phyloP scores from a whole-genome alignment of 2,888 invertebrate species.

The Nemoura dubitans region DNA sequence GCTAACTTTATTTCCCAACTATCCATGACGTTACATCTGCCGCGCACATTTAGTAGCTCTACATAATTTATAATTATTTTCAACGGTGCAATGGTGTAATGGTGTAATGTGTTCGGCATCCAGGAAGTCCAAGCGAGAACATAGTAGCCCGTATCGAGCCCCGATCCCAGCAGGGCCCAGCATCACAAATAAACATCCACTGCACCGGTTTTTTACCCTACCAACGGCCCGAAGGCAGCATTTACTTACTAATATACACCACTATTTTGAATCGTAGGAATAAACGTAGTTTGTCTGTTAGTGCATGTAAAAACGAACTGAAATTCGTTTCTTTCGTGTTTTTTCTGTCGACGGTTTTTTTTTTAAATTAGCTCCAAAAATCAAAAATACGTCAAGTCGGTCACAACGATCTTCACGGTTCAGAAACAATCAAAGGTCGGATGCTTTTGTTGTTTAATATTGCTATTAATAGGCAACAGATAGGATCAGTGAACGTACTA shows the following conservation, averaged over 20 bases:
- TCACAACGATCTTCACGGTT: not conserved
- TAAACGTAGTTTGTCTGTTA: not conserved
- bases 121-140: not conserved
- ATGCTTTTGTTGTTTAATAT: not conserved
- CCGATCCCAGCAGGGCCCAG: not conserved
- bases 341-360: not conserved
- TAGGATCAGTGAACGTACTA: not conserved
- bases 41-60: not conserved
- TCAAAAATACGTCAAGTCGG: not conserved
- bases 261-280: too few relatives aligned
- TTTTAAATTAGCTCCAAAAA: not conserved
- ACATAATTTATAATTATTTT: not conserved
- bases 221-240: not conserved
- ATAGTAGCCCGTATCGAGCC: not conserved
- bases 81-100: not conserved
- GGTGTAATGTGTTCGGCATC: not conserved
- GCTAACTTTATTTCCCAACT: not conserved
- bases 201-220: not conserved
- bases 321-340: not conserved
- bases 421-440: not conserved
- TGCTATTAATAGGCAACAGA: not conserved
- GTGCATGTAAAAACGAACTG: not conserved
- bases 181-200: not conserved
- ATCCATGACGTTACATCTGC: not conserved
- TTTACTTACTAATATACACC: too few relatives aligned